Percentiles rank a stretch among this genome's conserved stretches.
These are phyloP conservation scores for Cariama cristata DNA, from an alignment of 2,113 vertebrate species.

Conservation along the genomic window DNA sequence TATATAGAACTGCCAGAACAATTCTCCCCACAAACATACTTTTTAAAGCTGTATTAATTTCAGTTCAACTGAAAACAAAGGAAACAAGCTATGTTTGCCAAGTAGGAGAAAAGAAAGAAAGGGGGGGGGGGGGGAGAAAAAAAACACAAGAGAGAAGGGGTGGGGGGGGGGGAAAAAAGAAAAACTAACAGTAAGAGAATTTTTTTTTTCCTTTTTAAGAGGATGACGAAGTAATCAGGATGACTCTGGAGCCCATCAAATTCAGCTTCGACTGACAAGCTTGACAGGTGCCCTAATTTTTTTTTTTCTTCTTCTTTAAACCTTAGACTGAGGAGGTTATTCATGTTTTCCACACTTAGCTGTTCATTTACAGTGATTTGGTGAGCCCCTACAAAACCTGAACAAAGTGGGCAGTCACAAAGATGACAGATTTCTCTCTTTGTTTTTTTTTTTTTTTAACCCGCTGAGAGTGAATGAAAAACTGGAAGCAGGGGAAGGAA, in stretches of 20 bases:
- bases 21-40: background rate
- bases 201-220: background rate
- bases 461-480: background rate
- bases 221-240: slow-evolving; percentile 3
- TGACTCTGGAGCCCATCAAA: slow-evolving; percentile 29
- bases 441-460: no score
- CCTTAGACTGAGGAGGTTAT: background rate
- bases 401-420: background rate
- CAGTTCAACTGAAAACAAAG: slow-evolving; percentile 2
- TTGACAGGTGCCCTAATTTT: slow-evolving; percentile 5
- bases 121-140: accelerated
- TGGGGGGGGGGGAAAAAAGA: background rate
- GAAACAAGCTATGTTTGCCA: background rate
- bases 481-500: background rate
- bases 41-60: slow-evolving; percentile 4
- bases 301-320: background rate
- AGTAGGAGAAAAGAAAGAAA: background rate
- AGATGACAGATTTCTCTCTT: background rate
- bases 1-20: background rate
- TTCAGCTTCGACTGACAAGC: background rate
- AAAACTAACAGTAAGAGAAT: background rate
- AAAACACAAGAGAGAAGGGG: background rate
- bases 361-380: background rate
- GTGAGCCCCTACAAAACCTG: background rate
- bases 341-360: background rate